Evolutionary conservation across 2,113 vertebrate genomes (phyloP).

Genomic region (Alces alces): DNA sequence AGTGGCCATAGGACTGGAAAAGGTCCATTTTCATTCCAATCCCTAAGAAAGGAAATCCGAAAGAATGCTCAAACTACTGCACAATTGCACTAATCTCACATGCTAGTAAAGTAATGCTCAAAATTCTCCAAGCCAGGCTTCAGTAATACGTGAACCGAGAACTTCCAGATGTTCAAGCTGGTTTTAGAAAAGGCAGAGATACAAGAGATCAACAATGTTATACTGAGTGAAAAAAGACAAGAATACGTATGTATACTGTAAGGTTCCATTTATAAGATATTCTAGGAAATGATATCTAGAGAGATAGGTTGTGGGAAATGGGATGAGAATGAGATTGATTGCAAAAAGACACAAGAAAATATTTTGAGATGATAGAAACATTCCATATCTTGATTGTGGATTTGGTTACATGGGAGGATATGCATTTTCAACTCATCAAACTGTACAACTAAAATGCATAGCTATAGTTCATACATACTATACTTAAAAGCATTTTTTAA

Average conservation of each 20-base stretch:
- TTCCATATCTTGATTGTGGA: background rate
- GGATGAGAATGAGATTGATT: background rate
- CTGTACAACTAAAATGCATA: background rate
- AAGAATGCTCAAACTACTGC: no score
- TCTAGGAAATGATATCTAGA: background rate
- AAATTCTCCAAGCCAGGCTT: no score
- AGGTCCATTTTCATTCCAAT: no score
- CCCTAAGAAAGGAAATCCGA: no score
- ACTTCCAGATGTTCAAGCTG: no score
- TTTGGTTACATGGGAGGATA: background rate
- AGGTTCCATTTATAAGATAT: background rate
- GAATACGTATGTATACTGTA: background rate
- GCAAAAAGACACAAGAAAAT: background rate
- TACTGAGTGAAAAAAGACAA: background rate
- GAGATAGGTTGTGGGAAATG: background rate
- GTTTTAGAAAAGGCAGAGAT: no score
- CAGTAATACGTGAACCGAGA: no score
- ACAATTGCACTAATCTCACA: no score
- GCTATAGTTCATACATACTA: background rate
- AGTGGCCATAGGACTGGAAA: no score
- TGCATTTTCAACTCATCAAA: background rate
- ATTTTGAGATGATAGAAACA: background rate
- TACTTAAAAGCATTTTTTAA: background rate
- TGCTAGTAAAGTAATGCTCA: no score
- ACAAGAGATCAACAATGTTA: background rate